Base-by-base conservation (phyloP, 2,888 invertebrate species). In the Philaethria dido region DNA sequence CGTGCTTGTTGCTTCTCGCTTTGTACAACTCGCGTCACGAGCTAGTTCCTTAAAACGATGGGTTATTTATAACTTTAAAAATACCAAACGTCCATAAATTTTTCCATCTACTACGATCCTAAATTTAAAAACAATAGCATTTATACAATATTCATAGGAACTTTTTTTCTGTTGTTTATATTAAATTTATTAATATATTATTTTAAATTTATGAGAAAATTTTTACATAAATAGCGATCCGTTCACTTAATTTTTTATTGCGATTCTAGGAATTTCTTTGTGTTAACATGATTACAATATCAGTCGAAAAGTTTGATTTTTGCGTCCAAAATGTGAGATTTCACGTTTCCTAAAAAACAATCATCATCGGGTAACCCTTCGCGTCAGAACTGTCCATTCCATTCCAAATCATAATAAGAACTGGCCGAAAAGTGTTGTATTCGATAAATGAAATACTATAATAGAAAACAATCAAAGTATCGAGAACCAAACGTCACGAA, bases 101-200 rank as follows among this genome's bases (percentile, higher is more conserved):
- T 91, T 90, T 87, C 87, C 88, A 83, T 90, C 89, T 89, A 89
- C 89, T 92, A 92, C 87, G 89, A 90, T n/a, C 88, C 92, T 92
- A 92, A 92, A 91, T 89, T 92, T 91, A 91, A 92, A 57, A 89
- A 92, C 87, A 92, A 92, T 91, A 92, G 89, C 83, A 85, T 92
- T 91, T 91, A 92, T 91, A 92, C 90, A 92, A 90, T 90, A 90
- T 90, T 90, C 88, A 92, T 92, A 92, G 92, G 92, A 92, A 92
- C 92, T 92, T 92, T 89, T 50, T 69, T 89, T 91, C 92, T 92
- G 91, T 92, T 92, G 91, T 92, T 39, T 90, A 91, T 86, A 89
- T 91, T 87, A 80, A 89, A 88, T 92, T 92, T 89, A 90, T 89
- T 90, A 85, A 91, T 91, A 91, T 89, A 92, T 90, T 90, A 89